These are phyloP conservation scores for Dasypolia templi DNA, from an alignment of 2,888 invertebrate genomes.

Conservation along the genomic window DNA sequence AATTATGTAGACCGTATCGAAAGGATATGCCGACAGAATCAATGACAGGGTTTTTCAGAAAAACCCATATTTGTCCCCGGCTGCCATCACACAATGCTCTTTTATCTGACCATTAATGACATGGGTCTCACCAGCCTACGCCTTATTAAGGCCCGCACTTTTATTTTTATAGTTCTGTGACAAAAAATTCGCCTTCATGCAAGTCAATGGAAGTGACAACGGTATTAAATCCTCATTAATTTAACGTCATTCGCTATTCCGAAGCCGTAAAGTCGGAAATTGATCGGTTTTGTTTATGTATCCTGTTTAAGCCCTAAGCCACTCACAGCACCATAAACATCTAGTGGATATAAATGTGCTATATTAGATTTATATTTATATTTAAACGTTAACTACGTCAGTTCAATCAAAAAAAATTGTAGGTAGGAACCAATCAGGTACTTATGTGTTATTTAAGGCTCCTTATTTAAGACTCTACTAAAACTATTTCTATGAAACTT, in stretches of 20 bases:
- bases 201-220: conserved; percentile 76
- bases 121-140: conserved; percentile 67
- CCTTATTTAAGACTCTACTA: too few species aligned
- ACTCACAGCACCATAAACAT: conserved; percentile 21
- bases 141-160: conserved; percentile 75
- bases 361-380: conserved; percentile 4
- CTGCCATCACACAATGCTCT: conserved; percentile 56
- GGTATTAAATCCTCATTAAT: conserved; percentile 64
- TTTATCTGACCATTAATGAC: conserved; percentile 75
- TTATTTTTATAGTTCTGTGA: conserved; percentile 71
- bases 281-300: conserved; percentile 55
- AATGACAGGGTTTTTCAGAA: conserved; percentile 69
- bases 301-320: conserved; percentile 31
- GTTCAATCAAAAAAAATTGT: not conserved
- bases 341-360: conserved; percentile 10
- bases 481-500: too few species aligned
- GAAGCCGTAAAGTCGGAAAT: conserved; percentile 54
- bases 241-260: conserved; percentile 52
- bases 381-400: not conserved
- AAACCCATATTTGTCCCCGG: conserved; percentile 62
- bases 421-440: not conserved
- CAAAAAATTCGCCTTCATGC: conserved; percentile 74
- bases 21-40: conserved; percentile 61
- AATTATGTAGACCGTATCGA: conserved; percentile 65
- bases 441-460: not conserved